Percentiles rank a stretch among this genome's conserved stretches.
These are phyloP conservation scores for Colaptes auratus DNA, from an alignment of 2,113 vertebrate genomes.

Conservation along the genomic window DNA sequence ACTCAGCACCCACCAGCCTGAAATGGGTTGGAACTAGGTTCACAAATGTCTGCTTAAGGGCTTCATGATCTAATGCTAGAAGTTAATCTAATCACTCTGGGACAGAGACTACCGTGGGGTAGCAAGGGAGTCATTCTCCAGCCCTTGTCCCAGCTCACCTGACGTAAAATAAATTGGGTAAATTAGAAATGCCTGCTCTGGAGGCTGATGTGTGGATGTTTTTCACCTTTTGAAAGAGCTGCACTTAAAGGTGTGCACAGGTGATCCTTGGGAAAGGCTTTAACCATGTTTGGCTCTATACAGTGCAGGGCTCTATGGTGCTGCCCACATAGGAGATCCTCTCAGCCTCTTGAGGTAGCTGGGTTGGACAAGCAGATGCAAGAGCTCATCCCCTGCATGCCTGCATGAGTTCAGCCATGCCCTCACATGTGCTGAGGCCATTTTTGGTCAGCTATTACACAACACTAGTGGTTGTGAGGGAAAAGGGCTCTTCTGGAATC, in stretches of 20 bases:
- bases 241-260: not conserved
- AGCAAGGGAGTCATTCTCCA: accelerated
- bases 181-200: not conserved
- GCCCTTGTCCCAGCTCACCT: not conserved
- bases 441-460: not conserved
- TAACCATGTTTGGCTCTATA: accelerated
- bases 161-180: not conserved
- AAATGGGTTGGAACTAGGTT: not conserved
- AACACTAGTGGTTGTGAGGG: not conserved
- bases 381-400: not conserved
- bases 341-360: not conserved
- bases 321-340: accelerated
- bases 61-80: not conserved
- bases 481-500: not conserved
- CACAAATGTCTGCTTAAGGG: not conserved
- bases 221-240: not conserved
- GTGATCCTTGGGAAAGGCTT: not conserved
- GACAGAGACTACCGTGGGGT: not conserved
- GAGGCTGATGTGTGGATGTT: not conserved
- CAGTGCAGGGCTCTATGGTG: not conserved
- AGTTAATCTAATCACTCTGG: no score
- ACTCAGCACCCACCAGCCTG: not conserved
- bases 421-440: not conserved
- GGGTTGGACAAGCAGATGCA: not conserved
- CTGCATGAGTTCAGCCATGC: not conserved